Evolutionary conservation across 2,797 vertebrate species (phyloP).

Genomic region (Semotilus atromaculatus): DNA sequence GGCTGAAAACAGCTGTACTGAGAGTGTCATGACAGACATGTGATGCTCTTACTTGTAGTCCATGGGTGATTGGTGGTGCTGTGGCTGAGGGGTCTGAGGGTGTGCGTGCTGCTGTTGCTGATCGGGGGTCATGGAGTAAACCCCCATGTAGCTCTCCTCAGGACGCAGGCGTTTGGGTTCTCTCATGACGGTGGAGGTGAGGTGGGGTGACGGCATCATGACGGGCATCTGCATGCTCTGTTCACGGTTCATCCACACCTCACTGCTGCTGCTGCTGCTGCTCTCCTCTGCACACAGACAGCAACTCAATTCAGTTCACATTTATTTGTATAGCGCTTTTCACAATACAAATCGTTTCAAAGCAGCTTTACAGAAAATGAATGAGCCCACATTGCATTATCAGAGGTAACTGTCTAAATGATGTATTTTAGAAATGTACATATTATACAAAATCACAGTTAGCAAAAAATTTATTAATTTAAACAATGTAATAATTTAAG

Average conservation of each 20-base stretch:
- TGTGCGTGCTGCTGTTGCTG: slow-evolving; percentile 82
- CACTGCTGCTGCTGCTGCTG: slow-evolving; percentile 90
- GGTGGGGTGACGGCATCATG: slow-evolving; percentile 97
- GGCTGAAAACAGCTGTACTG: neutral
- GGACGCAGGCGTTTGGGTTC: slow-evolving; percentile 93
- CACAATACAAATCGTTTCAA: too few relatives aligned
- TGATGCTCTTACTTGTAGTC: slow-evolving; percentile 93
- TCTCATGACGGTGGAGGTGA: slow-evolving; percentile 97
- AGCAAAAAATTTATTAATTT: too few relatives aligned
- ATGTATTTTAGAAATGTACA: too few relatives aligned
- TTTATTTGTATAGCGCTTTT: too few relatives aligned
- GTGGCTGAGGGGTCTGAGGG: slow-evolving; percentile 77
- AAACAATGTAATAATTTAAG: too few relatives aligned
- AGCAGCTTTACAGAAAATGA: too few relatives aligned
- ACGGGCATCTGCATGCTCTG: slow-evolving; percentile 94
- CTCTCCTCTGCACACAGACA: slow-evolving; percentile 82
- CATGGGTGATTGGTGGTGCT: slow-evolving; percentile 88
- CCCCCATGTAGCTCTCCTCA: slow-evolving; percentile 96
- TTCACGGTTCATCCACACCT: slow-evolving; percentile 92
- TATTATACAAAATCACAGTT: too few relatives aligned
- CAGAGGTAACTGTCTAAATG: too few relatives aligned
- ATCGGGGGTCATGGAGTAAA: slow-evolving; percentile 93
- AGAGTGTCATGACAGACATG: neutral
- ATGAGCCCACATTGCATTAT: too few relatives aligned
- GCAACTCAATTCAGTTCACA: too few relatives aligned